Evolutionary conservation across 2,888 invertebrate species (phyloP), one percentile per base, ranked within the genome.

Genomic region (Microctonus brassicae): DNA sequence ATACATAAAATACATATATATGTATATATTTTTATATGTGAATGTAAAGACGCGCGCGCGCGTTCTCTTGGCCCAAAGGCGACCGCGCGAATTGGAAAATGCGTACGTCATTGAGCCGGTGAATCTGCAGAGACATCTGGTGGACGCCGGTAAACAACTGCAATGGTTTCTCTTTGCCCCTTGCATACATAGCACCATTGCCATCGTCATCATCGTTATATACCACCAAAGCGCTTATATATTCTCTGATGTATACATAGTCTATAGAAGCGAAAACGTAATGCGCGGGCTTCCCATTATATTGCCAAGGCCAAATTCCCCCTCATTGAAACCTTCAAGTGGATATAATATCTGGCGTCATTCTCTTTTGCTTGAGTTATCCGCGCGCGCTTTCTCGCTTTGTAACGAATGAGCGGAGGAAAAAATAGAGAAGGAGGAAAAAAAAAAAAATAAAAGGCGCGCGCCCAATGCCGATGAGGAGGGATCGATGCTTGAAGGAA

Each of bases 71-170:
- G 61, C 61, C 42, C 53, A 53, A 53, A 39, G 13, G 63, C 47
- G 53, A 61, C 67, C 72, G 70, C 75, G 76, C 69, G 70, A 75
- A 75, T 76, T 73, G 76, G 75, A 73, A 79, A 78, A 76, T 73
- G 72, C 76, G 76, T 78, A 77, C 80, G 79, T 82, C 78, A 81
- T 78, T 76, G 75, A 63, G 70, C 64, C 68, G 65, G 77, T 65
- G 76, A 77, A 74, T 75, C n/a, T 73, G 73, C 71, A 64, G 79
- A 75, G 83, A 82, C 83, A 79, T 81, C 81, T 82, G 77, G 79
- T 76, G 83, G 81, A 73, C 73, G 80, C 81, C 82, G 81, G 79
- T 76, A 81, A 69, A 71, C 69, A 82, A 77, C 80, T 75, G 65
- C 70, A 58, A 47, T 70, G 70, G 69, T 65, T 67, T 63, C 47